Evolutionary conservation across 2,113 vertebrate species (phyloP), one percentile per base, ranked within the genome.

Genomic region (Copsychus sechellarum): DNA sequence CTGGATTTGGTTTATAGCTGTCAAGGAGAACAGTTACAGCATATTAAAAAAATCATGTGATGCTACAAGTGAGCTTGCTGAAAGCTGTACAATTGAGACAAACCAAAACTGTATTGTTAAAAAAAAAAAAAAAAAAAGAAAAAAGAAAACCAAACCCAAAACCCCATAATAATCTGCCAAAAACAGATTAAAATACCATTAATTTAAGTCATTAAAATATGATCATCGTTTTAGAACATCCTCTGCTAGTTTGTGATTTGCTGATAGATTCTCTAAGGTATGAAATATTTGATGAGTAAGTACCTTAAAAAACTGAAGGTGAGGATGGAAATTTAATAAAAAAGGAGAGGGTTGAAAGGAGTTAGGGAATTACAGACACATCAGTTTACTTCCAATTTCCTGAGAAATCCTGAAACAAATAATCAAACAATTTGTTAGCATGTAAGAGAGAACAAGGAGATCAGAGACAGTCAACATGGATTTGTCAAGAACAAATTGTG

Each of bases 401-500:
- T 69, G 78, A 94, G 77, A 91, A 84, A 65, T 40, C 61, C 57
- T 64, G 31, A 13, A 78, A 79, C 48, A 94, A 90, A 79, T 85
- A 95, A 84, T 58, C 51, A 64, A 86, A 73, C 13, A 33, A 64
- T 72, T 72, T 90, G 28, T 85, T 69, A 90, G 61, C 45, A n/a
- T 36, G 67, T 91, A 67, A 87, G 85, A 80, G 70, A 91, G 61
- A 82, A 79, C 60, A 92, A 87, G 60, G 23, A 91, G 73, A 87
- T 96, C 76, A 87, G 61, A 50, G 84, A 31, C 40, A 82, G 66
- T 45, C 81, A 57, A 6, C 58, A 9, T 80, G 85, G 81, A 87
- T 94, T 93, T 93, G 50, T 93, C 53, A 80, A 76, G 74, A 88
- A 36, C 50, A 92, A 90, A 72, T 92, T 22, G 15, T 29, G n/a